Evolutionary conservation across 92 coral and sea anemone species (phyloP).

Genomic region (Paramuricea clavata): DNA sequence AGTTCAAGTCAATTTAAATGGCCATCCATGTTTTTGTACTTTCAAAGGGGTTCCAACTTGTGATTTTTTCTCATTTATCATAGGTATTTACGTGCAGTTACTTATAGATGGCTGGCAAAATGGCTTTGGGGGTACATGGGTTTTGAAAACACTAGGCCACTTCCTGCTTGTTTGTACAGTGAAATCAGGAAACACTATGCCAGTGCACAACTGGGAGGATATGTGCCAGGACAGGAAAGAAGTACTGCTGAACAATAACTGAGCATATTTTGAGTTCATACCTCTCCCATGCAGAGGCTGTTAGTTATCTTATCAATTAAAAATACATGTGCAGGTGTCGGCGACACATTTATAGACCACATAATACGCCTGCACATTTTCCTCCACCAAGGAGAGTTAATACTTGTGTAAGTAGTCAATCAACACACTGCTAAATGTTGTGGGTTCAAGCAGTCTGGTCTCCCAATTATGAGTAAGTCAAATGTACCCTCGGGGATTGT

Average conservation of each 20-base stretch:
- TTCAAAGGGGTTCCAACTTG: slow-evolving; percentile 9
- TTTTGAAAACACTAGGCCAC: slow-evolving; percentile 7
- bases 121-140: slow-evolving; percentile 33
- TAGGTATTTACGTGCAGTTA: slow-evolving; percentile 6
- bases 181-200: background rate
- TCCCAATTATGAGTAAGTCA: background rate
- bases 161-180: slow-evolving; percentile 16
- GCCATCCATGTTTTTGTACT: background rate
- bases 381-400: too few relatives aligned
- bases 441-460: background rate
- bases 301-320: too few relatives aligned
- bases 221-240: slow-evolving; percentile 39
- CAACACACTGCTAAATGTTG: background rate
- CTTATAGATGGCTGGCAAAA: slow-evolving; percentile 12
- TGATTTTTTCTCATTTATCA: background rate
- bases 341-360: too few relatives aligned
- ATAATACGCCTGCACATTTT: too few relatives aligned
- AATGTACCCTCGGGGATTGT: too few relatives aligned
- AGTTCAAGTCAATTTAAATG: slow-evolving; percentile 15
- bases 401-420: background rate
- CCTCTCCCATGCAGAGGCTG: too few relatives aligned
- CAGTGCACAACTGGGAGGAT: slow-evolving; percentile 25
- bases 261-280: background rate
- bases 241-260: background rate
- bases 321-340: too few relatives aligned